Conservation (phyloP, 2,113 vertebrate species). For the Datnioides undecimradiatus region DNA sequence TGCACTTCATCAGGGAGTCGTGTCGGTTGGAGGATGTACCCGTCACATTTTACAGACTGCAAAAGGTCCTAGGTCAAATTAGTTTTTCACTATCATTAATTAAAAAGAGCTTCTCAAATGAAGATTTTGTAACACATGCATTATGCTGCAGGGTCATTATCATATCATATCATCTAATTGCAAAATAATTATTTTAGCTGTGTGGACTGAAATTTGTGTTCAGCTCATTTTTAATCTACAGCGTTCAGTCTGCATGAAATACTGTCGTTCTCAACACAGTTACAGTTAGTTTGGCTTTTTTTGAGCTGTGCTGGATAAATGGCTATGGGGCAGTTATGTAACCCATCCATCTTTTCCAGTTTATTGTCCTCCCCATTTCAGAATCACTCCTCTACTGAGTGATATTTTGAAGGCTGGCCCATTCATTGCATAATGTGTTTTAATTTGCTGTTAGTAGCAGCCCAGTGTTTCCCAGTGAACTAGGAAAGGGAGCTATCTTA, state of each 20-base stretch:
- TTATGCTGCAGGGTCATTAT: background rate
- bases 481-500: constrained; percentile 60
- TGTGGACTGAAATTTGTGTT: background rate
- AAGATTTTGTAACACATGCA: background rate
- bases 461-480: constrained; percentile 23
- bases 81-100: background rate
- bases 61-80: constrained; percentile 84
- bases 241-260: background rate
- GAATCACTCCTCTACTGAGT: constrained; percentile 46
- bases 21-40: constrained; percentile 92
- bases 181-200: background rate
- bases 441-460: constrained; percentile 47
- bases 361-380: constrained; percentile 54
- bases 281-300: constrained; percentile 11
- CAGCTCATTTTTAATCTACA: background rate
- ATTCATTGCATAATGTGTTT: constrained; percentile 53
- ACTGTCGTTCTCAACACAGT: constrained; percentile 1
- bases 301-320: constrained; percentile 37
- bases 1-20: constrained; percentile 90
- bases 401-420: constrained; percentile 56
- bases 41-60: constrained; percentile 90
- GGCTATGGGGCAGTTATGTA: constrained; percentile 33
- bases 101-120: background rate
- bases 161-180: too few relatives aligned
- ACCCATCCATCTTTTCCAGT: constrained; percentile 34